These are phyloP conservation scores for Dexiosoma caninum DNA, from an alignment of 2,888 invertebrate genomes.

Conservation along the genomic window DNA sequence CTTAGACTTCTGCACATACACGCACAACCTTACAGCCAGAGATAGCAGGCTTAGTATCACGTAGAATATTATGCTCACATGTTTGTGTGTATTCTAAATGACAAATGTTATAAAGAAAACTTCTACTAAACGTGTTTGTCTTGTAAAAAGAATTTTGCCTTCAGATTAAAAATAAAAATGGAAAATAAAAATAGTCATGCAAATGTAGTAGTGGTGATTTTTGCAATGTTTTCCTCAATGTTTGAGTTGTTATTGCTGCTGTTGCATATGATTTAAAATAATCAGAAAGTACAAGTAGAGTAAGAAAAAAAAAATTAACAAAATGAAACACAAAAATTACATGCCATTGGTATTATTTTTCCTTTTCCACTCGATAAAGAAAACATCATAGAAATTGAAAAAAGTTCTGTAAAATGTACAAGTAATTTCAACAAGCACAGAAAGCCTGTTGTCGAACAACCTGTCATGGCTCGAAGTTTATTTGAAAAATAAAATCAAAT, in stretches of 20 bases:
- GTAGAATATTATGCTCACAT: neutral
- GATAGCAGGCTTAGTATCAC: neutral
- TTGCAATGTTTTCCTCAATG: neutral
- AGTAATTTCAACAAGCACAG: neutral
- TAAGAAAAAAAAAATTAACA: neutral
- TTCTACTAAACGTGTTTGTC: slow-evolving; percentile 16
- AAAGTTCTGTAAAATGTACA: neutral
- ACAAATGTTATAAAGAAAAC: slow-evolving; percentile 38
- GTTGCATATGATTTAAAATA: slow-evolving; percentile 55
- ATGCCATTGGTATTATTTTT: neutral
- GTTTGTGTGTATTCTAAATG: slow-evolving; percentile 15
- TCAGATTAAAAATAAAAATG: neutral
- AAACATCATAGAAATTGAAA: neutral
- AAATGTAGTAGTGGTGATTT: slow-evolving; percentile 9
- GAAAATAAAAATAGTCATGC: slow-evolving; percentile 20
- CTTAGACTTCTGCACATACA: neutral
- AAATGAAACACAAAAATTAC: neutral
- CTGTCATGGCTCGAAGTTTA: neutral
- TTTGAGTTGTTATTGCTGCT: slow-evolving; percentile 24
- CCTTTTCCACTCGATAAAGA: neutral
- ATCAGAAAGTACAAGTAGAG: slow-evolving; percentile 38
- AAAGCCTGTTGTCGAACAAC: slow-evolving; percentile 19
- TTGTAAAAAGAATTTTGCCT: slow-evolving; percentile 8
- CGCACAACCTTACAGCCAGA: neutral
- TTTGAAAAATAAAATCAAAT: neutral